These are phyloP conservation scores for Amblyopsis rosae DNA, from an alignment of 2,113 vertebrate genomes.

Conservation along the genomic window DNA sequence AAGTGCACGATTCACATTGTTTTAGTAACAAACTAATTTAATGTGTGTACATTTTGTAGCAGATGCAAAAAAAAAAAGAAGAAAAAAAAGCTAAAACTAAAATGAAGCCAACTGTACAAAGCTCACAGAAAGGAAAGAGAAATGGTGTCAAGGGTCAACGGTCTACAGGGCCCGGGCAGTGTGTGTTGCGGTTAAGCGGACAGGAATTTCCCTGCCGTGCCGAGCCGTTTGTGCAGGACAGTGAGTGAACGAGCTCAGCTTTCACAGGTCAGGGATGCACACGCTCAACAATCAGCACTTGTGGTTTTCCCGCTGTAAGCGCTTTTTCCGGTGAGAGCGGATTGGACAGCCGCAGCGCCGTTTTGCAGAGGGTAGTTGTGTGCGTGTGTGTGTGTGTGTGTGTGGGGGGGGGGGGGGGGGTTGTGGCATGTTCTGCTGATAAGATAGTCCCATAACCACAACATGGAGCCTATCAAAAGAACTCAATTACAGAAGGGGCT, in stretches of 20 bases:
- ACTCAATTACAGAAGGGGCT: slow-evolving; percentile 59
- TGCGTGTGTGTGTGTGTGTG: too few species aligned
- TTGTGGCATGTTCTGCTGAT: slow-evolving; percentile 72
- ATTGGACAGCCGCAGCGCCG: slow-evolving; percentile 64
- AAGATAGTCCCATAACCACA: slow-evolving; percentile 57
- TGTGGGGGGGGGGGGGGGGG: slow-evolving; percentile 4
- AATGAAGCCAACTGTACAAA: slow-evolving; percentile 31
- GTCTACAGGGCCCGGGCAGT: slow-evolving; percentile 50
- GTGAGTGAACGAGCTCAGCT: slow-evolving; percentile 73
- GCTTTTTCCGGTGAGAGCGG: slow-evolving; percentile 74
- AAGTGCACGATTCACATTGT: not conserved
- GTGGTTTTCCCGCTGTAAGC: slow-evolving; percentile 77
- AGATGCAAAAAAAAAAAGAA: not conserved
- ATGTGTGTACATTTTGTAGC: not conserved
- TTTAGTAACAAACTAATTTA: not conserved
- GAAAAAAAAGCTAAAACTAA: not conserved
- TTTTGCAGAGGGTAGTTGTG: slow-evolving; percentile 51
- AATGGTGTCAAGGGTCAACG: slow-evolving; percentile 21
- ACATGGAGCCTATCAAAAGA: slow-evolving; percentile 52
- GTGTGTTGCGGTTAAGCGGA: slow-evolving; percentile 70
- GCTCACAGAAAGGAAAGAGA: slow-evolving; percentile 24
- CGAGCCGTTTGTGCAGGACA: slow-evolving; percentile 64
- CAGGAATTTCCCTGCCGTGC: slow-evolving; percentile 64
- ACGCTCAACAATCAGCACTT: slow-evolving; percentile 76
- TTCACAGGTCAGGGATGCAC: slow-evolving; percentile 78